phyloP scores from a whole-genome alignment of 2,888 invertebrate genomes.

The Pollenia griseotomentosa region DNA sequence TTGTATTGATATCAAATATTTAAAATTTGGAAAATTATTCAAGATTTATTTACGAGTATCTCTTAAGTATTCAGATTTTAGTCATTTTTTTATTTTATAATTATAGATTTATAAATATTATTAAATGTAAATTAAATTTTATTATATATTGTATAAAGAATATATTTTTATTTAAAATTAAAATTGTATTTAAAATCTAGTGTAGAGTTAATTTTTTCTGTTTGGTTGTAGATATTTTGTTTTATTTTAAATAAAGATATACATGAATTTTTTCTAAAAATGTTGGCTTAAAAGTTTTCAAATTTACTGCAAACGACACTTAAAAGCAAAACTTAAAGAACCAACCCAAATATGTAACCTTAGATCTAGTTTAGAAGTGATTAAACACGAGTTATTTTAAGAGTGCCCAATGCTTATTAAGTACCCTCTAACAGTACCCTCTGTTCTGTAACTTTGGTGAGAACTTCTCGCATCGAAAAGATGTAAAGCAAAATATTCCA shows the following conservation, averaged over 20 bases:
- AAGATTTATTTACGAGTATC: conserved; percentile 33
- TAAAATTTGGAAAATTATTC: conserved; percentile 11
- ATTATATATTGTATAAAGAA: conserved; percentile 35
- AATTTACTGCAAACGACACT: not conserved
- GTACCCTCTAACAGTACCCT: no score
- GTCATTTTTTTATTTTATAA: conserved; percentile 67
- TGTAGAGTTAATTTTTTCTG: conserved; percentile 43
- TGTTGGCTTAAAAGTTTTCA: not conserved
- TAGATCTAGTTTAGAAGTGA: no score
- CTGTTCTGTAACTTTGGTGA: no score
- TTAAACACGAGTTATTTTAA: no score
- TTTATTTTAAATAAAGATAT: conserved; percentile 65
- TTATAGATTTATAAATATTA: conserved; percentile 10
- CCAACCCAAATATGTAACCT: no score
- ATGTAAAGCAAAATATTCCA: no score
- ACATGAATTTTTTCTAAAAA: conserved; percentile 12
- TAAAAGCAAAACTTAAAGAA: no score
- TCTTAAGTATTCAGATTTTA: conserved; percentile 71
- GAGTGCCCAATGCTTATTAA: no score
- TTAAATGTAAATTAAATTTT: conserved; percentile 31
- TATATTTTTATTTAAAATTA: conserved; percentile 29
- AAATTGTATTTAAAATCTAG: conserved; percentile 65
- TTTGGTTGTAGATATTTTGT: conserved; percentile 67
- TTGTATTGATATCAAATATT: conserved; percentile 30
- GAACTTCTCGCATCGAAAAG: no score